Evolutionary conservation across 2,113 vertebrate genomes (phyloP), one percentile per base, ranked within the genome.

Genomic region (Vulpes vulpes): DNA sequence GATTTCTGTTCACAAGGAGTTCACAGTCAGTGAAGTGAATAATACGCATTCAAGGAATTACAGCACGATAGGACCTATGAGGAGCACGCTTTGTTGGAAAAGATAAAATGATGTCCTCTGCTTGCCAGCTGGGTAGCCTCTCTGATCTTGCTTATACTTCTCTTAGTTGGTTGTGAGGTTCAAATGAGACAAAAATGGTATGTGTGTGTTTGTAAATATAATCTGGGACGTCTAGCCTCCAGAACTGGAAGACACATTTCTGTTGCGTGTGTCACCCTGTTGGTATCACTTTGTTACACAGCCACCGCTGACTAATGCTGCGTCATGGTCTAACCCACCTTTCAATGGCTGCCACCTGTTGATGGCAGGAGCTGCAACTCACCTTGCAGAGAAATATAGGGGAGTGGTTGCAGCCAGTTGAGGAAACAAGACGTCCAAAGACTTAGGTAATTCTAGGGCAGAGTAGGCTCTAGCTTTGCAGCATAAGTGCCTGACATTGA

Each of bases 41-140:
- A 64, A 71, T 11, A 30, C 15, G 35, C 53, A 19, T 11, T 82
- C 12, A 60, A 0, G 17, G 71, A 80, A 67, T 69, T 55, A n/a
- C 17, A 67, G 5, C 30, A 16, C 5, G 11, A 20, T 23, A 53
- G 78, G 74, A 17, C 5, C 5, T 53, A 0, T 1, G 17, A 2
- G 4, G 7, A 17, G 7, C 8, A 2, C 2, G 25, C 22, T 60
- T 84, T 59, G 1, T 49, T 19, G 43, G 38, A 49, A 12, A 22
- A 35, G 49, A 7, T 12, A 51, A 71, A 55, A 64, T 8, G 11
- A 20, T 16, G 9, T 51, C 22, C 8, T 14, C 19, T 30, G 1
- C 38, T 5, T 32, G 2, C 8, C 57, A 7, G 0, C 0, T 16
- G 14, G 12, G 1, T 4, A 59, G 20, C 14, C 1, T 19, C 27